Base-by-base conservation (phyloP, 2,797 vertebrate species). In the Apodemus agrarius region DNA sequence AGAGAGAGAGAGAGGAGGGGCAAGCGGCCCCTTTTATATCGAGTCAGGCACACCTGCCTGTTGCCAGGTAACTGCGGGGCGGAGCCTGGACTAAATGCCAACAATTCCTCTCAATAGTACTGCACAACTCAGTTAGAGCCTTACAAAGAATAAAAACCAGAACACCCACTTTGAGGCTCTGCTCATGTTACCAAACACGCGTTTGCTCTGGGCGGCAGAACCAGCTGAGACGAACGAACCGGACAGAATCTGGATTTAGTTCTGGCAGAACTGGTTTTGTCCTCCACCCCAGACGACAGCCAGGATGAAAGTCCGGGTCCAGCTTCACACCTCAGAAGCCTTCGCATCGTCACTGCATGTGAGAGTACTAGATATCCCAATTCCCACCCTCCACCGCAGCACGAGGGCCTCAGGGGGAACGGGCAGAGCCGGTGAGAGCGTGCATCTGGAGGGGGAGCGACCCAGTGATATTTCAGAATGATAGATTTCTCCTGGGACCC, bases 111-210 rank as follows among this genome's bases (percentile, higher is more conserved):
- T 97, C 76, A 87, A 87, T 94, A 95, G 91, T 80, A 92, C 93
- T 96, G 96, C 94, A 93, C 96, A 96, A 97, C 95, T 31, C 21
- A 98, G 96, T 98, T 97, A 98, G 96, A 89, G 96, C 79, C 93
- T 97, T 69, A 54, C 87, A 87, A 37, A 72, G n/a, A 40, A 61
- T 61, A 61, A 59, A 75, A 13, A 2, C 6, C 43, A 67, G 57
- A 34, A 40, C 95, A 95, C 97, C 97, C 97, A 97, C 95, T 97
- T 97, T 54, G 54, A 94, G 97, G 96, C 93, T 79, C 80, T 72
- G 78, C 79, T 94, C 96, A 90, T 94, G 96, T 90, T 97, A 86
- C 79, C 79, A 96, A 97, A 90, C 93, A 89, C 24, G 91, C 75
- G 80, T 96, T 96, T 92, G 92, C 81, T 97, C 76, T 80, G 72